phyloP scores from a whole-genome alignment of 1,140 invertebrate genomes.

The Heliconius himera region DNA sequence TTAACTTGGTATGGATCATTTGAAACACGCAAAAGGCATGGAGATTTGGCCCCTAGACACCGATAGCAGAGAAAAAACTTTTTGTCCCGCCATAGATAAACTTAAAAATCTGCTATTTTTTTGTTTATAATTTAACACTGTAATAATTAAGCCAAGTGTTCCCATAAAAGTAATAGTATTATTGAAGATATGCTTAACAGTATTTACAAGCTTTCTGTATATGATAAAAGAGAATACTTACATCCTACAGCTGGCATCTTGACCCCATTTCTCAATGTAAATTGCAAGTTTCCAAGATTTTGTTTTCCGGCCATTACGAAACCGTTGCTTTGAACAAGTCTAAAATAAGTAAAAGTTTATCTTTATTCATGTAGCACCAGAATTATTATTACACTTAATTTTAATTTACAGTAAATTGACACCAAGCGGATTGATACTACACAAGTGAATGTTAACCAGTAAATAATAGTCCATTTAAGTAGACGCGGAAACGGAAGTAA shows the following conservation, averaged over 20 bases:
- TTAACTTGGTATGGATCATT: too few relatives aligned
- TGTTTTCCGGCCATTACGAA: slow-evolving; percentile 24
- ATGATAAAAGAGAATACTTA: slow-evolving; percentile 31
- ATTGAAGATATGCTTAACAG: background rate
- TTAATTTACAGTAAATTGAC: background rate
- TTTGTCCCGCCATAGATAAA: too few relatives aligned
- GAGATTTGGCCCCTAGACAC: too few relatives aligned
- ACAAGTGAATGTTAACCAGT: slow-evolving; percentile 15
- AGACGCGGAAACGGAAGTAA: slow-evolving; percentile 13
- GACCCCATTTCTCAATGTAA: slow-evolving; percentile 38
- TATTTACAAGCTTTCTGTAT: background rate
- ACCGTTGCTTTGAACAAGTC: background rate
- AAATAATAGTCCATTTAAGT: slow-evolving; percentile 8
- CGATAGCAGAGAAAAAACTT: too few relatives aligned
- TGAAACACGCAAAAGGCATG: too few relatives aligned
- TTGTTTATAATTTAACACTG: too few relatives aligned
- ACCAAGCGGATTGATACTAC: background rate
- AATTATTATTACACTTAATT: background rate
- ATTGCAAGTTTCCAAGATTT: slow-evolving; percentile 25
- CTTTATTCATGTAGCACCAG: background rate
- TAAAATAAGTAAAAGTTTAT: slow-evolving; percentile 12
- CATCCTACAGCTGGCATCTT: slow-evolving; percentile 44
- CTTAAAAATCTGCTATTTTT: too few relatives aligned
- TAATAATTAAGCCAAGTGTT: too few relatives aligned
- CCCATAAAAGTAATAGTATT: background rate